phyloP scores from a whole-genome alignment of 2,888 invertebrate species.

The Noctua janthina region DNA sequence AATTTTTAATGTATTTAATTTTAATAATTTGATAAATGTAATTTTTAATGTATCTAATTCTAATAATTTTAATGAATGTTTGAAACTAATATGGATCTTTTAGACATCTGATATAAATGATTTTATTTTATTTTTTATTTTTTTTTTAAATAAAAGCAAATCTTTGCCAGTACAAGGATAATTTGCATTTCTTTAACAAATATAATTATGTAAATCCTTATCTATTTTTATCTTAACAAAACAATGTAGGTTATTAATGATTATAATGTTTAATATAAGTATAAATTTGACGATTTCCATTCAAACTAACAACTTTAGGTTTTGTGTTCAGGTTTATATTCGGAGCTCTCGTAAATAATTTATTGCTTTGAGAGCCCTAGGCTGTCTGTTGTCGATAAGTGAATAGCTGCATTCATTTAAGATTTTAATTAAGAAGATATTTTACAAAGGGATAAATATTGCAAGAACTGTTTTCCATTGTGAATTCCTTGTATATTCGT shows the following conservation, averaged over 20 bases:
- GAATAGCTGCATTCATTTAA: not conserved
- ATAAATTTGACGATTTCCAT: not conserved
- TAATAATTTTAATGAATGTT: no score
- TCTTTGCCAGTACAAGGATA: not conserved
- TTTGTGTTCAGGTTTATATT: not conserved
- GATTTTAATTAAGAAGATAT: not conserved
- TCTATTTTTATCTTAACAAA: not conserved
- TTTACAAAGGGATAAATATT: not conserved
- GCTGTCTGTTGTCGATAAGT: not conserved
- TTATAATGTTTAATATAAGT: not conserved
- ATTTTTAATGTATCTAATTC: no score
- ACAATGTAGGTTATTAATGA: not conserved
- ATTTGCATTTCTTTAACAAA: not conserved
- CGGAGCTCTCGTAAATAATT: not conserved
- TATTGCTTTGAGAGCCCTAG: not conserved
- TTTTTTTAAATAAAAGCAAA: not conserved
- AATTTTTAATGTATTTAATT: no score
- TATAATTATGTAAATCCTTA: conserved; percentile 2
- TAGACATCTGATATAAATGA: no score
- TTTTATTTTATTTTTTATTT: no score
- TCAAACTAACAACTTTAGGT: not conserved
- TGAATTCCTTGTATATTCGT: not conserved
- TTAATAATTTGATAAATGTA: no score
- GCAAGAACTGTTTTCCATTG: not conserved
- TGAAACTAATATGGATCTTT: no score